Percentiles rank a stretch among this genome's conserved stretches.
phyloP scores from a whole-genome alignment of 2,113 vertebrate genomes.

The Pagrus major region DNA sequence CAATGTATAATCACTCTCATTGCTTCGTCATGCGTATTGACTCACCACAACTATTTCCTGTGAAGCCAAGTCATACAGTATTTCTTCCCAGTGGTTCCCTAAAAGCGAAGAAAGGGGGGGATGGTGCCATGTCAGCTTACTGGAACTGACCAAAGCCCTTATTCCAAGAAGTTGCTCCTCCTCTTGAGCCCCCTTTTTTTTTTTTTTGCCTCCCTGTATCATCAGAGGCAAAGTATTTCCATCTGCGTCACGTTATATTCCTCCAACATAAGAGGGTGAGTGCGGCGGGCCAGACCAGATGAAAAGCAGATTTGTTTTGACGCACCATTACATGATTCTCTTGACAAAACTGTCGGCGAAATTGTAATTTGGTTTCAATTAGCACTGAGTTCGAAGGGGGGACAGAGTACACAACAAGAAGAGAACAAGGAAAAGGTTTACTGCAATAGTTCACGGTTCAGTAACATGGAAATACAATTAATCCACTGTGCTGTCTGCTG shows the following conservation, averaged over 20 bases:
- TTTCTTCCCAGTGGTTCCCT: not conserved
- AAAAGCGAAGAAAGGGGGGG: not conserved
- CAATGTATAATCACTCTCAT: not conserved
- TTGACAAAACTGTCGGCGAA: not conserved
- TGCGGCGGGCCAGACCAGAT: not conserved
- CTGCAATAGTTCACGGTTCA: constrained; percentile 1
- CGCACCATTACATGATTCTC: not conserved
- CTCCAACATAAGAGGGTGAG: not conserved
- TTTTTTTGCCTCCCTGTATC: not conserved
- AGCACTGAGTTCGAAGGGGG: not conserved
- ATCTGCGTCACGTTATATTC: not conserved
- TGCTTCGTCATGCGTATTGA: constrained; percentile 1
- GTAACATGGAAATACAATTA: not conserved
- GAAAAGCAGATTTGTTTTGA: not conserved
- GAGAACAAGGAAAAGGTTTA: not conserved
- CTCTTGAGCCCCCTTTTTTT: too few relatives aligned
- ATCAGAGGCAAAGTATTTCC: constrained; percentile 39
- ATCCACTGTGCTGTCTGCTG: not conserved
- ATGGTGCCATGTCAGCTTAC: constrained; percentile 49
- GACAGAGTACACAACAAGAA: not conserved
- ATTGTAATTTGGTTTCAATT: not conserved
- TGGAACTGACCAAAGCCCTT: constrained; percentile 57
- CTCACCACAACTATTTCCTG: constrained; percentile 45
- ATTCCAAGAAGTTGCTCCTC: constrained; percentile 45
- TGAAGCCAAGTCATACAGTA: not conserved